Conservation (phyloP, 1,140 invertebrate genomes). For the Bathynomus jamesi region DNA sequence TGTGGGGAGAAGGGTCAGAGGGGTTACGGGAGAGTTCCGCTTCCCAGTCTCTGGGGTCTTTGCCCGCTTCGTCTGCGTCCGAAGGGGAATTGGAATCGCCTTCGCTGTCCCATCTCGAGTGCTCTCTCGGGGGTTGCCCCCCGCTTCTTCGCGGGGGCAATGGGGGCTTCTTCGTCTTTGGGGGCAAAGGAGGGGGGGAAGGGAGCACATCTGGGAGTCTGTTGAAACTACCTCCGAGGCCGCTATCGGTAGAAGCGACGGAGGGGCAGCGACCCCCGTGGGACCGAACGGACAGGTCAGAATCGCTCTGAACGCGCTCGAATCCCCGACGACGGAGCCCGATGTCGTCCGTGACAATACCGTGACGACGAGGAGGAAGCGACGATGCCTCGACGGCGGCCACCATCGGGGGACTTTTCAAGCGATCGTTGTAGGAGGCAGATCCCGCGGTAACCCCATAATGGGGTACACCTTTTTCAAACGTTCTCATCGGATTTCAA, state of each 20-base stretch:
- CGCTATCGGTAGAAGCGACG: constrained; percentile 29
- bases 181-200: constrained; percentile 25
- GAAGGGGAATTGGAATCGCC: constrained; percentile 15
- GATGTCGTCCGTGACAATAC: constrained; percentile 15
- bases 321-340: constrained; percentile 20
- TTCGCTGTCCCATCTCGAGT: constrained; percentile 20
- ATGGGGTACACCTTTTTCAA: no score
- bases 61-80: constrained; percentile 22
- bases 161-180: constrained; percentile 27
- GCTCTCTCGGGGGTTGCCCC: no score
- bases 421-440: no score
- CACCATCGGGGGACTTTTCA: constrained; percentile 32
- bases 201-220: constrained; percentile 27
- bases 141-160: constrained; percentile 25
- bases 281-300: constrained; percentile 12
- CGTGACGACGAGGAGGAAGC: constrained; percentile 6
- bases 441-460: neutral
- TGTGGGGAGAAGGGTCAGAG: constrained; percentile 21
- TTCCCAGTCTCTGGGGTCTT: constrained; percentile 11
- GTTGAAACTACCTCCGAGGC: constrained; percentile 12
- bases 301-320: constrained; percentile 27
- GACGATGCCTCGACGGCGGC: constrained; percentile 23
- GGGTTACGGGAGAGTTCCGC: constrained; percentile 11
- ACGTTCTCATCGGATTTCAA: no score
- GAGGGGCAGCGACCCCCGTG: constrained; percentile 19